A percentile compares a stretch with the other conserved stretches of the same genome.
Evolutionary conservation across 2,888 invertebrate species (phyloP).

Genomic region (Autographa pulchrina): DNA sequence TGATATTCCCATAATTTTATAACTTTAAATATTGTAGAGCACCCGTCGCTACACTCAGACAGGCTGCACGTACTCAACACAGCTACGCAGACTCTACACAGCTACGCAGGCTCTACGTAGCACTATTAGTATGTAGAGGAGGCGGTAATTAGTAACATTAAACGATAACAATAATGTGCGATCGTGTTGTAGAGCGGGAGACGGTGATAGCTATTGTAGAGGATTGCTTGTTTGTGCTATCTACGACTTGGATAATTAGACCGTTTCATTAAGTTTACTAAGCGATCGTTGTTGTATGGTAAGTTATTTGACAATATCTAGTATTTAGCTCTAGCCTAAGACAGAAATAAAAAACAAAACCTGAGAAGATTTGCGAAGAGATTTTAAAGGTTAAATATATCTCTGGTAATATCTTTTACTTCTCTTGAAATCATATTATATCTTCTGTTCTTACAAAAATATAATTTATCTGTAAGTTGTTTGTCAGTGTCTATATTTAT

Average conservation of each 20-base stretch:
- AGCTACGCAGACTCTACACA: neutral
- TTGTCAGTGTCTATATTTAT: no score
- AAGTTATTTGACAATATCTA: no score
- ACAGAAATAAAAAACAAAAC: neutral
- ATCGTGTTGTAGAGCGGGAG: slow-evolving; percentile 16
- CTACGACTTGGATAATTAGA: neutral
- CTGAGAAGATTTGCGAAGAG: neutral
- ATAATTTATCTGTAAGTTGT: no score
- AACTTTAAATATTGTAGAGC: neutral
- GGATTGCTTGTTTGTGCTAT: slow-evolving; percentile 16
- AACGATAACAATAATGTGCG: slow-evolving; percentile 22
- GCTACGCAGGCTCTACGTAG: slow-evolving; percentile 1
- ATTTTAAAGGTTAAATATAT: no score
- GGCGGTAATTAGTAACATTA: slow-evolving; percentile 23
- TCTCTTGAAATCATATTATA: no score
- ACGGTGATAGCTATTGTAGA: slow-evolving; percentile 13
- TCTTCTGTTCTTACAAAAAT: no score
- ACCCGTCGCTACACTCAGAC: neutral
- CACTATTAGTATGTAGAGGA: slow-evolving; percentile 6
- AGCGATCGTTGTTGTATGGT: neutral
- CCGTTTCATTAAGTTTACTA: neutral
- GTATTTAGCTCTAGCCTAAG: no score
- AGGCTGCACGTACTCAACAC: neutral
- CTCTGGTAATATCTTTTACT: no score
- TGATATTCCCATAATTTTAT: no score